Base-by-base conservation (phyloP, 2,888 invertebrate species). In the Calliphora vomitoria region DNA sequence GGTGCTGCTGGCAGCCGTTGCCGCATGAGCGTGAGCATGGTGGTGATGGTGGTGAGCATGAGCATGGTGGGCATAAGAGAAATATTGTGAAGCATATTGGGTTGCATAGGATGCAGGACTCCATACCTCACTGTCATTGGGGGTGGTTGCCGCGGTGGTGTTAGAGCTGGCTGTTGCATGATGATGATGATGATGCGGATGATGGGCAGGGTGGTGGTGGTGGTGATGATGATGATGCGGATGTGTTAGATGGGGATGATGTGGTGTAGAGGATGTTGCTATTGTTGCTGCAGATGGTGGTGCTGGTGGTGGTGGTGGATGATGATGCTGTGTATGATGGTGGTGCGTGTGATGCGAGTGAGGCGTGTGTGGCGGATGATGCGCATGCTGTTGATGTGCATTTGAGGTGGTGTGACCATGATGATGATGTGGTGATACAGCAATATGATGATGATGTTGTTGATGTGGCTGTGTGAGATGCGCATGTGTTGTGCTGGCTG, bases 121-220 rank as follows among this genome's bases (percentile, higher is more conserved):
- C 94, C 95, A 95, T 95, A 95, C 95, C 95, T 95, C 95, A 94
- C 94, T 94, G 94, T 94, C 94, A 94, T 94, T 93, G 91, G 89
- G 88, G 86, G 94, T 94, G 89, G 93, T 94, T 91, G 94, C 94
- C 11, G 86, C 53, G 44, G 86, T 86, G 18, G 81, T 55, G 18
- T 86, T 85, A 25, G 74, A 74, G 44, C 75, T 38, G 15, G 75
- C 38, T 10, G 87, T 74, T 6, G 85, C 55, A 66, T 85, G 87
- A 62, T 60, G 75, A 64, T 20, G 53, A 31, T 76, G 78, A 64
- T 76, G 79, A 91, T 69, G 85, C 50, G 50, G 62, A 58, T 64
- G 76, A 20, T 50, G 76, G 15, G 74, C 53, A 41, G 82, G 88
- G 62, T 89, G 89, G 8, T 88, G 69, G 68, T 89, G 90, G 91